Conservation (phyloP, 2,888 invertebrate species). For the Andricus curvator region DNA sequence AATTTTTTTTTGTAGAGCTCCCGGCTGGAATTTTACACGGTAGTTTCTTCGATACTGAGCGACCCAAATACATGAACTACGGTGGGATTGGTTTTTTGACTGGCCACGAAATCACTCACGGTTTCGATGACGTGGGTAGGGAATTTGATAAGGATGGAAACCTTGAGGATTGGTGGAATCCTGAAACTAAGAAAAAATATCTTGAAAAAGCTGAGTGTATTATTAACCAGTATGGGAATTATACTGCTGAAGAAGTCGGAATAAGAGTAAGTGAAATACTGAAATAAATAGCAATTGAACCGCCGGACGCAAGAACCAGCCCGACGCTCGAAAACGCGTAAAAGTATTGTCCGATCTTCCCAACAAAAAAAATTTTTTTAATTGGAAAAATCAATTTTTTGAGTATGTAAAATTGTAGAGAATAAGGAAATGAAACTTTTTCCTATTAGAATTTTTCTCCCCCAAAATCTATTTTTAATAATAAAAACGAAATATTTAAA, state of each 20-base stretch:
- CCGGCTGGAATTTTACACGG: slow-evolving; percentile 95
- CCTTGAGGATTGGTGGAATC: slow-evolving; percentile 95
- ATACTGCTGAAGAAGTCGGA: slow-evolving; percentile 84
- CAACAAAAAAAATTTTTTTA: no score
- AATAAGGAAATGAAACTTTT: no score
- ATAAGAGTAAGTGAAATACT: slow-evolving; percentile 94
- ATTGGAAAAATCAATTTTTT: no score
- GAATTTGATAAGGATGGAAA: slow-evolving; percentile 96
- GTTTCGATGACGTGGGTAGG: slow-evolving; percentile 92
- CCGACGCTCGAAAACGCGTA: no score
- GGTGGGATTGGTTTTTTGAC: slow-evolving; percentile 95
- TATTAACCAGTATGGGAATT: no score
- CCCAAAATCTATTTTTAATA: no score
- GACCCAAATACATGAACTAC: slow-evolving; percentile 95
- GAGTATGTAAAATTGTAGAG: no score
- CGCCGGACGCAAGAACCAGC: no score
- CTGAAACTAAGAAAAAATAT: slow-evolving; percentile 89
- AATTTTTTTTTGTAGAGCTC: slow-evolving; percentile 51
- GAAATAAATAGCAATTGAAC: slow-evolving; percentile 67
- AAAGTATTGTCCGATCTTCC: no score
- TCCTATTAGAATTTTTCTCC: no score
- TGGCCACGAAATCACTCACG: slow-evolving; percentile 95
- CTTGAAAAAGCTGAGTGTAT: slow-evolving; percentile 90
- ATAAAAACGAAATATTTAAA: no score
- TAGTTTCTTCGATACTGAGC: slow-evolving; percentile 91